Percentiles rank a stretch among this genome's conserved stretches.
These are phyloP conservation scores for Koerneria pararmatus DNA, from an alignment of 2,888 invertebrate species.

Conservation along the genomic window DNA sequence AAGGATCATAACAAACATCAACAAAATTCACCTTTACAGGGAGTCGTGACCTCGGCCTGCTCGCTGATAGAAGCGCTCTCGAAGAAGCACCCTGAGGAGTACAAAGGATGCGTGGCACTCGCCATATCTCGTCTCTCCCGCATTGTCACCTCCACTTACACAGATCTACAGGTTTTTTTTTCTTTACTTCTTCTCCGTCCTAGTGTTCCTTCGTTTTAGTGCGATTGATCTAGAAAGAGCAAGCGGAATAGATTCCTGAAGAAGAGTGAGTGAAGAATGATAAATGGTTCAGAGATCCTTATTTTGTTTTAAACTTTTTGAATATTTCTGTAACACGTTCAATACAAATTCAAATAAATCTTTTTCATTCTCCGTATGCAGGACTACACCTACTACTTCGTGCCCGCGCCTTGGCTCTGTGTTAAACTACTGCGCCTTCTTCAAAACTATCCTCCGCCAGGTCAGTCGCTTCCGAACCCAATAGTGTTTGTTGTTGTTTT, in stretches of 20 bases:
- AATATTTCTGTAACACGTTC: neutral
- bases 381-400: constrained; percentile 99
- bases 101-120: constrained; percentile 95
- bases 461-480: no score
- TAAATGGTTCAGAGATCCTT: no score
- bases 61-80: constrained; percentile 96
- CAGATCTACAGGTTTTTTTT: constrained; percentile 72
- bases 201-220: no score
- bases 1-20: constrained; percentile 4
- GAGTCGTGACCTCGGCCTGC: constrained; percentile 96
- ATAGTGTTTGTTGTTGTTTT: constrained; percentile 4
- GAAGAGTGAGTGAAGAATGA: no score
- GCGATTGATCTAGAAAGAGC: no score
- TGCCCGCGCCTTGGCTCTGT: constrained; percentile 99
- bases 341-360: neutral
- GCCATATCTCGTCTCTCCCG: constrained; percentile 88
- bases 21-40: constrained; percentile 62
- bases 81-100: constrained; percentile 97
- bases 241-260: no score
- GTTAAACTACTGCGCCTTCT: constrained; percentile 89
- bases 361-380: constrained; percentile 60
- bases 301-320: no score
- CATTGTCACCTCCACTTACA: constrained; percentile 98
- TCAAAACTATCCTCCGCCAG: constrained; percentile 96
- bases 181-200: no score